Conservation (phyloP, 2,797 vertebrate genomes). For the Pseudochaenichthys georgianus region DNA sequence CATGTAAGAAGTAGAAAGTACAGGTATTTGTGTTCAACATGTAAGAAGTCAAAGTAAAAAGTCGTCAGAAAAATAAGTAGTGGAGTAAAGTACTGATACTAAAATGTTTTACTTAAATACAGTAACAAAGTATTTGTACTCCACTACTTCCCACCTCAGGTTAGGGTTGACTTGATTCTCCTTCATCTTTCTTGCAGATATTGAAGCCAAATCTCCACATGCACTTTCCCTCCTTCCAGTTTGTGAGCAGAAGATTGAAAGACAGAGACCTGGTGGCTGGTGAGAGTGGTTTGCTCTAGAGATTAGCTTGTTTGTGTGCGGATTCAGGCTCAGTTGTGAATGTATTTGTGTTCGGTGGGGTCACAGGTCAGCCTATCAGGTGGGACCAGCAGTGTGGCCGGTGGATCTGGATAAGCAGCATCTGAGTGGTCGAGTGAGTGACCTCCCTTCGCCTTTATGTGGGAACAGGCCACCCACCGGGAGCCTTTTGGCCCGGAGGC, state of each 20-base stretch:
- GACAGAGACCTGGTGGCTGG: constrained; percentile 18
- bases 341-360: constrained; percentile 30
- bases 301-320: constrained; percentile 62
- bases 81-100: too few relatives aligned
- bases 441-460: constrained; percentile 85
- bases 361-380: constrained; percentile 74
- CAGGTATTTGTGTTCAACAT: too few relatives aligned
- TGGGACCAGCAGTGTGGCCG: constrained; percentile 54
- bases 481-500: constrained; percentile 56
- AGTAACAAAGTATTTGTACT: too few relatives aligned
- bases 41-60: too few relatives aligned
- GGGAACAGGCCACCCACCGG: constrained; percentile 74
- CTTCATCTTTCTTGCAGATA: too few relatives aligned
- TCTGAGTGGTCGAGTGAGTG: constrained; percentile 84
- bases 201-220: constrained; percentile 27
- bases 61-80: too few relatives aligned
- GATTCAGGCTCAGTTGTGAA: constrained; percentile 21
- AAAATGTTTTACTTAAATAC: too few relatives aligned
- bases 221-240: constrained; percentile 11
- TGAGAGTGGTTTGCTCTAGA: constrained; percentile 57
- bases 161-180: constrained; percentile 39
- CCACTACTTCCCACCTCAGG: too few relatives aligned
- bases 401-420: constrained; percentile 62
- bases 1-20: too few relatives aligned
- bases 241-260: constrained; percentile 25